Evolutionary conservation across 2,888 invertebrate species (phyloP).

Genomic region (Gerosis bhagava): DNA sequence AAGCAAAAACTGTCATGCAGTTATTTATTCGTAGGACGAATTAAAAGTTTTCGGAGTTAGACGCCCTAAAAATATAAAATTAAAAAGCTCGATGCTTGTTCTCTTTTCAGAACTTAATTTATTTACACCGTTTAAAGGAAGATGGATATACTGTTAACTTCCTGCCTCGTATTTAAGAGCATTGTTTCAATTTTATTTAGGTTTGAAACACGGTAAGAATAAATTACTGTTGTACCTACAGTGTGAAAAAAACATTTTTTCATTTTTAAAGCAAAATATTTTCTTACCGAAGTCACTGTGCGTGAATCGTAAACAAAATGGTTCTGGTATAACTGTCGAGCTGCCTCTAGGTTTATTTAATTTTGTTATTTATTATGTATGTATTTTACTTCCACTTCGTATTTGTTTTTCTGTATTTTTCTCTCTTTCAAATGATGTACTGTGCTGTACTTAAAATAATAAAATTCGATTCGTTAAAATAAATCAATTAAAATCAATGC

Average conservation of each 20-base stretch:
- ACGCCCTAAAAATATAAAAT: background rate
- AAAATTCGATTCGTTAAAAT: too few relatives aligned
- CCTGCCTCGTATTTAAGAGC: constrained; percentile 36
- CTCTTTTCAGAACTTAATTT: constrained; percentile 28
- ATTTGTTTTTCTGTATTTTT: too few relatives aligned
- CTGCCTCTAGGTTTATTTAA: constrained; percentile 6
- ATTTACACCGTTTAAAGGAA: constrained; percentile 36
- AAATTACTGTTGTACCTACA: constrained; percentile 34
- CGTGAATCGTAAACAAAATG: constrained; percentile 12
- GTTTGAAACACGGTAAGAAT: constrained; percentile 25
- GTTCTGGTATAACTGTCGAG: constrained; percentile 4
- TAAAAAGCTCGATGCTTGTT: background rate
- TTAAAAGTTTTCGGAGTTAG: too few relatives aligned
- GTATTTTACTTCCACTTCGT: too few relatives aligned
- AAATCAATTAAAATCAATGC: too few relatives aligned
- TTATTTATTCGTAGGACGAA: too few relatives aligned
- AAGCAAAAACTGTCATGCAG: too few relatives aligned
- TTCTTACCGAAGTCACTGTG: constrained; percentile 3
- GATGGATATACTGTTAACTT: constrained; percentile 30
- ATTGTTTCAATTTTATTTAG: constrained; percentile 41
- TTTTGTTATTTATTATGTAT: constrained; percentile 1
- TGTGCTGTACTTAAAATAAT: too few relatives aligned
- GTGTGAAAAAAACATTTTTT: constrained; percentile 29
- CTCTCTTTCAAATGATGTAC: too few relatives aligned
- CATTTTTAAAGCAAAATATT: constrained; percentile 14